phyloP scores from a whole-genome alignment of 2,797 vertebrate genomes.

The Malacoraja senta region DNA sequence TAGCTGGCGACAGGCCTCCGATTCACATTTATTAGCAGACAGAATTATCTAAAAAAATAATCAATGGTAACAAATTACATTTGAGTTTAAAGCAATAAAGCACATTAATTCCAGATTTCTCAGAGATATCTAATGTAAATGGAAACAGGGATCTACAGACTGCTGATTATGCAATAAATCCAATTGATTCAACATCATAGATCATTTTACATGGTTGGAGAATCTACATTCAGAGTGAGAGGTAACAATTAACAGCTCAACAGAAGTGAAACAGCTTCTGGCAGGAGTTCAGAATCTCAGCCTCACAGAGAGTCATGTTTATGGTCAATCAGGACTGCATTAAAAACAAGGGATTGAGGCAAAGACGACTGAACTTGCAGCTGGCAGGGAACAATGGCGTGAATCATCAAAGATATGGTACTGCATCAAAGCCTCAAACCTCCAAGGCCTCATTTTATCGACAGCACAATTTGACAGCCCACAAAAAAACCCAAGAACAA shows the following conservation, averaged over 20 bases:
- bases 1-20: background rate
- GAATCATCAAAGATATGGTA: conserved; percentile 20
- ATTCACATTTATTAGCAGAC: background rate
- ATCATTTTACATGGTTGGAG: background rate
- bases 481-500: background rate
- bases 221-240: background rate
- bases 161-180: background rate
- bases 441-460: background rate
- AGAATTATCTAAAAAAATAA: background rate
- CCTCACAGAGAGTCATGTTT: no score
- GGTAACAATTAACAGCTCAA: background rate
- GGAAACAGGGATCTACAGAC: background rate
- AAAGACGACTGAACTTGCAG: background rate
- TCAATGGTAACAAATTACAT: background rate
- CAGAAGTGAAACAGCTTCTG: background rate
- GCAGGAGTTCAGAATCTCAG: background rate
- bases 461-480: background rate
- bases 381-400: background rate
- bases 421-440: background rate
- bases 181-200: background rate
- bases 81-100: background rate
- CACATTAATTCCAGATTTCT: background rate
- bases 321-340: background rate
- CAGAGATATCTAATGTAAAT: background rate
- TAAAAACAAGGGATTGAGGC: background rate